Evolutionary conservation across 2,888 invertebrate genomes (phyloP), one percentile per base, ranked within the genome.

Genomic region (Sinhomidia bicolor): DNA sequence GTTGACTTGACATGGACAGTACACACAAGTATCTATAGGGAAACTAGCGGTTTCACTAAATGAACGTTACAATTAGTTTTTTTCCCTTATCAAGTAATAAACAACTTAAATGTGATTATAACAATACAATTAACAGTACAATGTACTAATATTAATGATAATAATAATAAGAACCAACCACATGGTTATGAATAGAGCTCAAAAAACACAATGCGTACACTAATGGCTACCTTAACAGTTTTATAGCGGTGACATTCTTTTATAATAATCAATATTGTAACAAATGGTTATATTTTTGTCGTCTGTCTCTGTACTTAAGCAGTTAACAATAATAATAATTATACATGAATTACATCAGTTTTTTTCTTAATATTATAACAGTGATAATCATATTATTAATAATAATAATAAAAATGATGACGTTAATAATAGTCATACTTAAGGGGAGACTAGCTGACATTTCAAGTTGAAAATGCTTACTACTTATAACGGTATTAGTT

Each of bases 381-480:
- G 68, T 26, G 47, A 62, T 29, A 7, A 20, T 71, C 44, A 23
- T 71, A 57, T 14, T 20, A 57, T 12, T 57, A 23, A 57, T 57
- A 65, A 23, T n/a, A 12, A 65, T 65, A 17, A 65, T n/a, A 29
- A 60, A 41, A 41, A 54, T 60, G 20, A 23, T 41, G 41, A n/a
- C 23, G 6, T 47, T 47, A 57, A 57, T 17, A 79, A 47, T 68
- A n/a, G 68, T 76, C 14, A 74, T 29, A 62, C 76, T n/a, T 71
- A 68, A 79, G 79, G 81, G 81, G 85, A 79, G 86, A 86, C 86
- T 86, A 86, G 86, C 86, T 86, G 86, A 86, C 71, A 81, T 86
- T 86, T 86, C 86, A 71, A 60, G 71, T 85, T 80, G 65, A 86
- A 71, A 81, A 80, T 60, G 84, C 60, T 76, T 84, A 71, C 71